Evolutionary conservation across 2,888 invertebrate species (phyloP), one percentile per base, ranked within the genome.

Genomic region (Tenodera sinensis): DNA sequence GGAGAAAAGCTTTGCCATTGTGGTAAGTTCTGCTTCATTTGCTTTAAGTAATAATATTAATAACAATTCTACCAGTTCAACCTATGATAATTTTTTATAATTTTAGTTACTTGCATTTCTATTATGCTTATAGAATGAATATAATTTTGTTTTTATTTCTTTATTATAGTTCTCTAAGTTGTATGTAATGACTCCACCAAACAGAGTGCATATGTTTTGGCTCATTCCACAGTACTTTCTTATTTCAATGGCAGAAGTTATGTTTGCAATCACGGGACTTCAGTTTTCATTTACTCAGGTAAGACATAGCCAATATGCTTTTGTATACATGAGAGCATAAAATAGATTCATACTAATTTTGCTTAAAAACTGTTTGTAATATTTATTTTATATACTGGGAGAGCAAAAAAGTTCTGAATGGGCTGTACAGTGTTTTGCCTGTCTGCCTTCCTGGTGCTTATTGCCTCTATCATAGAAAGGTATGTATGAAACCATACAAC

Each of bases 271-370:
- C 9, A 97, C 97, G 3, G 98, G 97, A 0, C 94, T 97, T 28
- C 96, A 97, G 92, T 98, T 98, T 93, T 96, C 97, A 1, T 98
- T 97, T 92, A 96, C 97, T 4, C 96, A 97, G 94, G 97, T 95
- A 93, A 91, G 89, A 89, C 54, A 84, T 12, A 1, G 42, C 12
- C 42, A 42, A 42, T 6, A 42, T 42, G 42, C 42, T 42, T 42
- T 12, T 42, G 42, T 1, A 42, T 42, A 12, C 34, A 42, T 42
- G 12, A 42, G 12, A 42, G 42, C 12, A 12, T 42, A 42, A 42
- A 42, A 42, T 42, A 42, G 1, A 12, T 42, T 1, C 42, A 42
- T 12, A 42, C 42, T 42, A 42, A 42, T 42, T 42, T 42, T 42
- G 34, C 12, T 42, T 42, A 42, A 42, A 42, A 42, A 42, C 42